Evolutionary conservation across 2,797 vertebrate species (phyloP).

Genomic region (Enteromius paludinosus): DNA sequence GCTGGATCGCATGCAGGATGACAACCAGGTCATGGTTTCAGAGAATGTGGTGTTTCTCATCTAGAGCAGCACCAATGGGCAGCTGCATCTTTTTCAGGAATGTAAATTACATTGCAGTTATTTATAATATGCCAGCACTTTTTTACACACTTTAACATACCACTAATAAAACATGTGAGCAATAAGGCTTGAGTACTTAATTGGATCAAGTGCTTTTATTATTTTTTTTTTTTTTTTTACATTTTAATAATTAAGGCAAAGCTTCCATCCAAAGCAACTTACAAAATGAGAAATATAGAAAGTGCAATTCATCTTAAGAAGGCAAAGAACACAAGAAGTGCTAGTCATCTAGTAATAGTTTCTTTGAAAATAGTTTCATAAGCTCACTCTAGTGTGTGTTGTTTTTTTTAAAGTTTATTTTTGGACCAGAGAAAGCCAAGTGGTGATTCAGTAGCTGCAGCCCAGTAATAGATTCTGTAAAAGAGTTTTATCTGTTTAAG

Average conservation of each 20-base stretch:
- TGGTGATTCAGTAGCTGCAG: neutral
- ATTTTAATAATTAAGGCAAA: neutral
- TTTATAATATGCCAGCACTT: slow-evolving; percentile 6
- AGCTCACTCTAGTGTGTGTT: neutral
- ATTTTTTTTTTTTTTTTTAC: neutral
- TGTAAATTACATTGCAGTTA: neutral
- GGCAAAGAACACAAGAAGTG: neutral
- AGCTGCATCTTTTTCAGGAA: neutral
- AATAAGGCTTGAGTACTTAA: neutral
- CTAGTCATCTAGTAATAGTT: neutral
- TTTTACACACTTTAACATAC: neutral
- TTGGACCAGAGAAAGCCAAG: neutral
- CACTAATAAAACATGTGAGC: slow-evolving; percentile 32
- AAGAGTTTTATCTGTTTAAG: neutral
- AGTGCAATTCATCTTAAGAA: neutral
- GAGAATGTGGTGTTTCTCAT: slow-evolving; percentile 75
- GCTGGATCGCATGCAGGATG: slow-evolving; percentile 71
- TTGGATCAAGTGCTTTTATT: neutral
- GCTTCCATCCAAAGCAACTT: neutral
- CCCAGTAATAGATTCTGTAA: neutral
- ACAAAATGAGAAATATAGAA: neutral
- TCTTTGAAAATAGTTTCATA: neutral
- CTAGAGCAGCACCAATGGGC: slow-evolving; percentile 43
- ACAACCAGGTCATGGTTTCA: slow-evolving; percentile 76
- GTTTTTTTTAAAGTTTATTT: neutral